Evolutionary conservation across 2,113 vertebrate genomes (phyloP), one percentile per base, ranked within the genome.

Genomic region (Eulemur macaco): DNA sequence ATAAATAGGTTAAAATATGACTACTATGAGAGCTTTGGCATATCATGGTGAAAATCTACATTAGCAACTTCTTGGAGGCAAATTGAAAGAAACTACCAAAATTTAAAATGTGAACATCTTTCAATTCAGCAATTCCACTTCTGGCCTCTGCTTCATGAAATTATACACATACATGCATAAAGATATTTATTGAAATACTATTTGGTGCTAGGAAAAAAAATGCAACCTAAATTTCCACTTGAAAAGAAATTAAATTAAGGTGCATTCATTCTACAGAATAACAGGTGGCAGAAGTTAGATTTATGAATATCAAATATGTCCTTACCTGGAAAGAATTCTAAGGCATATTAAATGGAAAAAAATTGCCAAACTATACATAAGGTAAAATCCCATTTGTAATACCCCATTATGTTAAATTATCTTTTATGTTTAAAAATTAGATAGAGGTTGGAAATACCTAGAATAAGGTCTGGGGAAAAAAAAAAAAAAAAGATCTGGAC

Each of bases 371-470:
- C 29, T 47, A 18, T 13, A 47, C 18, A 34, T 37, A 42, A 52
- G 15, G 21, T 29, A 63, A 80, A 56, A 92, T 80, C 6, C 4
- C 29, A 86, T 42, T 84, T 63, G 20, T 37, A 68, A 54, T 58
- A 81, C 37, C 7, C 20, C 68, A 42, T 56, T 88, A n/a, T 71
- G 29, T 20, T 50, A 60, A 73, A 39, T 84, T 85, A 39, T 23
- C 17, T 64, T 77, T 83, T 13, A 37, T 95, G 80, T 52, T 96
- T 92, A 88, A 88, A 96, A 92, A 68, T 5, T n/a, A 47, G 20
- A 37, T 21, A 50, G 13, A 76, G 20, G 18, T 29, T 91, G 47
- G 64, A 76, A 81, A 77, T 76, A 29, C 52, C 2, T 42, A 64
- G 25, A 34, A 31, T 45, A 34, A 50, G n/a, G 1, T 63, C 60